Conservation (phyloP, 2,888 invertebrate genomes). For the Notodonta ziczac region DNA sequence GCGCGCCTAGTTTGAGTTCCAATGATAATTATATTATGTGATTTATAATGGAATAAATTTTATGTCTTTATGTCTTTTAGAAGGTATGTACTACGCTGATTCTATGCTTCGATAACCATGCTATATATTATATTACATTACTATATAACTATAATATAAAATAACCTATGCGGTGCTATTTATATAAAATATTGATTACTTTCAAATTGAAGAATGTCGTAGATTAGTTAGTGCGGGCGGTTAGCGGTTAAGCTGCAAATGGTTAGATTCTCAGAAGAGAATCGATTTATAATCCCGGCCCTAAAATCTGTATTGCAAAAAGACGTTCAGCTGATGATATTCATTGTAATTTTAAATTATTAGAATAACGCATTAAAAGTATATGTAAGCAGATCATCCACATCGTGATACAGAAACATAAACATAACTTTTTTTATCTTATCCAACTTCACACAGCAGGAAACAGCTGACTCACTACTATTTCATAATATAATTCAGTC, state of each 20-base stretch:
- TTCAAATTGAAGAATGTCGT: background rate
- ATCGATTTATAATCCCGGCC: background rate
- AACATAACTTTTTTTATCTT: background rate
- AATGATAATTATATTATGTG: no score
- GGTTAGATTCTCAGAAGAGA: background rate
- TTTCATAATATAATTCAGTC: background rate
- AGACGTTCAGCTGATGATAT: background rate
- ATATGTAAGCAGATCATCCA: background rate
- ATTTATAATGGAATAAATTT: no score
- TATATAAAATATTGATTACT: background rate
- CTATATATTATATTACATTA: no score
- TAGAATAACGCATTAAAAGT: background rate
- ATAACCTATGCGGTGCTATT: background rate
- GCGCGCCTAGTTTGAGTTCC: no score
- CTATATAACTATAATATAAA: no score
- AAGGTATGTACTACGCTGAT: no score
- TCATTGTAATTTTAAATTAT: background rate
- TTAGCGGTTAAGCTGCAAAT: background rate
- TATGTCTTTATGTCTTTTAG: no score
- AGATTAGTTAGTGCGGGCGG: background rate
- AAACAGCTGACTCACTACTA: background rate
- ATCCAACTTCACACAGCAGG: background rate
- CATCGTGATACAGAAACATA: background rate
- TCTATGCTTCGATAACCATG: no score
- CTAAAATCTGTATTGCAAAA: background rate